A percentile compares a stretch with the other conserved stretches of the same genome.
phyloP scores from a whole-genome alignment of 2,888 invertebrate genomes.

The Toxonevra muliebris region DNA sequence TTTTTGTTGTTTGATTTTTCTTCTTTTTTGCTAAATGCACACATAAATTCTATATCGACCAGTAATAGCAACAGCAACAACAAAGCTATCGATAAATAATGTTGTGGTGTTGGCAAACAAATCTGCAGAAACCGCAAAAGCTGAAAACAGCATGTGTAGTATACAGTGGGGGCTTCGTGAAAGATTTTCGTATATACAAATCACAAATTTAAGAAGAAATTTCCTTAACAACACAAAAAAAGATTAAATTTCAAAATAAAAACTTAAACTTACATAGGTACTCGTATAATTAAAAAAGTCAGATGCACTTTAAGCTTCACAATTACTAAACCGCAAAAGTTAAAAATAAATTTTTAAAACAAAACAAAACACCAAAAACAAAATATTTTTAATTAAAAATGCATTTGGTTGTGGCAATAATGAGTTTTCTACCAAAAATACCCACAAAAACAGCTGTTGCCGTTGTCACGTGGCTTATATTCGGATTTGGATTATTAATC shows the following conservation, averaged over 20 bases:
- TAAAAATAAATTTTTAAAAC: too few species aligned
- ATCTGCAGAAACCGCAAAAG: background rate
- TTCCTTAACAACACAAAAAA: too few species aligned
- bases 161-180: too few species aligned
- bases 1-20: too few species aligned
- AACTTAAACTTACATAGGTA: too few species aligned
- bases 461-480: slow-evolving; percentile 41
- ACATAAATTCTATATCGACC: background rate
- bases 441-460: slow-evolving; percentile 22
- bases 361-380: too few species aligned
- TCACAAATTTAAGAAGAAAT: too few species aligned
- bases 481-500: slow-evolving; percentile 47
- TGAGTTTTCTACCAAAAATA: slow-evolving; percentile 37
- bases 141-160: background rate
- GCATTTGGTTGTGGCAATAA: slow-evolving; percentile 37
- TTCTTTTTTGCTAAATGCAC: background rate
- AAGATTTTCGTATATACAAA: too few species aligned
- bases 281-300: too few species aligned
- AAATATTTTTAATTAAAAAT: slow-evolving; percentile 24
- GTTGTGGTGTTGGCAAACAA: background rate
- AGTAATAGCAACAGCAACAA: slow-evolving; percentile 4
- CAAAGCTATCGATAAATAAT: background rate
- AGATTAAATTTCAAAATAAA: too few species aligned
- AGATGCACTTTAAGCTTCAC: background rate
- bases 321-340: background rate